phyloP scores from a whole-genome alignment of 2,888 invertebrate genomes.

The Ophonus ardosiacus region DNA sequence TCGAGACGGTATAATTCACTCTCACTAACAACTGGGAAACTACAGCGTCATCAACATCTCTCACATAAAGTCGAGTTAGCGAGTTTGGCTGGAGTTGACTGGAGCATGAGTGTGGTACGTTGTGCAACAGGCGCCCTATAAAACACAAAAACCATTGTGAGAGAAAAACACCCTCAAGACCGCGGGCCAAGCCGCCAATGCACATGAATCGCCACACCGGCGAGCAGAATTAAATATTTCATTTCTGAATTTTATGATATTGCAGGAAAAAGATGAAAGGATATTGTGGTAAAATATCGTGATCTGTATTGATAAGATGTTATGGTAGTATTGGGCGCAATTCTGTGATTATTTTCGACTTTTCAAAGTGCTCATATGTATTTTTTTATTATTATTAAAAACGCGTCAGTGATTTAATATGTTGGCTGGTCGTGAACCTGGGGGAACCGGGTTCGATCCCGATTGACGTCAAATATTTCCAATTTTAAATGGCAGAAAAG shows the following conservation, averaged over 20 bases:
- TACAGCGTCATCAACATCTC: background rate
- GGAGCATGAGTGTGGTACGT: background rate
- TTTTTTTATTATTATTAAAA: too few species aligned
- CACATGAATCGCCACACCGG: conserved; percentile 33
- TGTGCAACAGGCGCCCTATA: conserved; percentile 56
- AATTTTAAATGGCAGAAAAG: too few species aligned
- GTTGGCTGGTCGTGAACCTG: too few species aligned
- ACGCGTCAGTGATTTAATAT: too few species aligned
- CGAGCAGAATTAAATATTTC: background rate
- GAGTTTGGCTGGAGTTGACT: background rate
- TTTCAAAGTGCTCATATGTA: too few species aligned
- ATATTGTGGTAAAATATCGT: background rate
- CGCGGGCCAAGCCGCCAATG: conserved; percentile 10
- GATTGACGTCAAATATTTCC: too few species aligned
- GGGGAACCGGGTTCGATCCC: too few species aligned
- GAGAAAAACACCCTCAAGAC: conserved; percentile 17
- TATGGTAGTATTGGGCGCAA: too few species aligned
- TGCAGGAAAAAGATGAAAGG: background rate
- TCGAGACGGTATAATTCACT: background rate
- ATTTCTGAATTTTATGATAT: background rate
- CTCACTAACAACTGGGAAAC: background rate
- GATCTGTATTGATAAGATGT: too few species aligned
- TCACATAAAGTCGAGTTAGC: background rate
- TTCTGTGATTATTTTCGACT: too few species aligned
- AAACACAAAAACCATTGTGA: conserved; percentile 54